These are phyloP conservation scores for Drosophila meridiana DNA, from an alignment of 2,888 invertebrate species.

Conservation along the genomic window DNA sequence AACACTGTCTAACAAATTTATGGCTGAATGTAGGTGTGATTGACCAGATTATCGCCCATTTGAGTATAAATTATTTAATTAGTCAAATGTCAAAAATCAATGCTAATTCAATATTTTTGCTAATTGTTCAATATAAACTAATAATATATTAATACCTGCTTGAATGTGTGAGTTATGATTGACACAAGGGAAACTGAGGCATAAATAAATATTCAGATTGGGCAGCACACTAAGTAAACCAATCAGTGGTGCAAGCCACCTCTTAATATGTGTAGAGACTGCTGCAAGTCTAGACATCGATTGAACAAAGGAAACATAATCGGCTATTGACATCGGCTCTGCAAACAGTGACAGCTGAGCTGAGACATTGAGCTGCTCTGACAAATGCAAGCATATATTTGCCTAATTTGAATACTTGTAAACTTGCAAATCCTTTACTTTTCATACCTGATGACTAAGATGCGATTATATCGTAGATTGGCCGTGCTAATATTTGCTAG, in stretches of 20 bases:
- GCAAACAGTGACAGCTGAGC: slow-evolving; percentile 2
- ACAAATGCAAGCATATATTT: too few species aligned
- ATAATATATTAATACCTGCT: background rate
- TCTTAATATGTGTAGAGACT: background rate
- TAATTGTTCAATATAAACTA: background rate
- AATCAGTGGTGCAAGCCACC: background rate
- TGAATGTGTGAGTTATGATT: background rate
- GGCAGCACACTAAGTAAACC: background rate
- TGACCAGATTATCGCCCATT: background rate
- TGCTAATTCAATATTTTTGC: background rate
- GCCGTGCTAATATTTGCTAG: background rate
- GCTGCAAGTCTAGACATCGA: slow-evolving; percentile 15
- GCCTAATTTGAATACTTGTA: background rate
- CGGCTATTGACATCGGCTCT: slow-evolving; percentile 26
- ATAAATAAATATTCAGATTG: background rate
- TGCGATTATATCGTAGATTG: background rate
- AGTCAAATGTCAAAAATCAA: background rate
- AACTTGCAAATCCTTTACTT: slow-evolving; percentile 17
- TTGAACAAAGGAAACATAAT: slow-evolving; percentile 5
- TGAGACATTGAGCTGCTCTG: background rate
- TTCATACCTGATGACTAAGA: background rate
- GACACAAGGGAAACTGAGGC: background rate
- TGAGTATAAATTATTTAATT: background rate
- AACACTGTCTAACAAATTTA: background rate
- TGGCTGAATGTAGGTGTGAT: background rate